Evolutionary conservation across 2,888 invertebrate species (phyloP), one percentile per base, ranked within the genome.

Genomic region (Ectropis crepuscularia): DNA sequence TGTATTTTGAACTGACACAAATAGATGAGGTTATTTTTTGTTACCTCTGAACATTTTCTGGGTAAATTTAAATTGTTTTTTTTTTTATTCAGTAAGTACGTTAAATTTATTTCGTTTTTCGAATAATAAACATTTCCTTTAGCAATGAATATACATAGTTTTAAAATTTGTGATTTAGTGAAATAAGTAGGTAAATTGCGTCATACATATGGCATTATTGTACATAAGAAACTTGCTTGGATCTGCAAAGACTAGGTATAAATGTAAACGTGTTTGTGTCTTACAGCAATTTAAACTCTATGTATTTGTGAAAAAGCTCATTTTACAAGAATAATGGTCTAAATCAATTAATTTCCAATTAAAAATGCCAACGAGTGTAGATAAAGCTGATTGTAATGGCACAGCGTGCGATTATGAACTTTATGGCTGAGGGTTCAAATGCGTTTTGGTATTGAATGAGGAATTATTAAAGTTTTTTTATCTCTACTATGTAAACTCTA

Each of bases 301-400:
- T 51, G 5, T 6, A 12, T 42, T 60, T 36, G 50, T 9, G 9
- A 68, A 62, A 77, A 72, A 70, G 71, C 66, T 72, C 55, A 74
- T 65, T 72, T 75, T 76, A 57, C 67, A 68, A 66, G 74, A 75
- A 72, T 76, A 76, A 74, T 76, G 70, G 74, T 75, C 68, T 58
- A 74, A 86, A 85, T 85, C 86, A 84, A 86, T 86, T 86, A 85
- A 80, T 84, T 84, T 84, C 76, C 81, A 83, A 86, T 86, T 81
- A 85, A 77, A 67, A 70, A 53, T 50, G 61, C 51, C 49, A 66
- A 67, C 61, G 61, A 39, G 63, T 68, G 71, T 42, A 69, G 71
- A 69, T 71, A 67, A 68, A 61, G 67, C 59, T 71, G 65, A 68
- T 66, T 66, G 59, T 53, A 54, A 59, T 66, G 63, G 65, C 59